A percentile compares a stretch with the other conserved stretches of the same genome.
phyloP scores from a whole-genome alignment of 2,888 invertebrate genomes.

The Ashinkailepas kermadecensis region DNA sequence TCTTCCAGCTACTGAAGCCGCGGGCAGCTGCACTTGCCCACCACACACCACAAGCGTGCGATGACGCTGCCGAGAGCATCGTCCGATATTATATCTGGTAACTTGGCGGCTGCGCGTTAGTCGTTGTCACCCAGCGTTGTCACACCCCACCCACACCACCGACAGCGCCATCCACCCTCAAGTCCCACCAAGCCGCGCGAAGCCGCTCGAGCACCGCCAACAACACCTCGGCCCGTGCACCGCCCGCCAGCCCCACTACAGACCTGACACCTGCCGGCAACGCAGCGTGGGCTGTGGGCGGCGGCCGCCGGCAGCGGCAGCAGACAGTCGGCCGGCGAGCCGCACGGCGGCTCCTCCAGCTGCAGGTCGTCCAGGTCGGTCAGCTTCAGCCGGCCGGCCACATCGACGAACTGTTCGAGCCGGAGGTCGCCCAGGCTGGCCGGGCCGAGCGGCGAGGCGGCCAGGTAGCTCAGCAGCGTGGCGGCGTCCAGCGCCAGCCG shows the following conservation, averaged over 20 bases:
- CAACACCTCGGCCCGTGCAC: too few species aligned
- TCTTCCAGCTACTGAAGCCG: too few species aligned
- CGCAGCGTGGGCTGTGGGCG: not conserved
- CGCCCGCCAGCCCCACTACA: not conserved
- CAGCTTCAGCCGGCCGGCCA: conserved; percentile 24
- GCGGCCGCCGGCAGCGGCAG: conserved; percentile 11
- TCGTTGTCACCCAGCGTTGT: too few species aligned
- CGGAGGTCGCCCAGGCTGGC: conserved; percentile 24
- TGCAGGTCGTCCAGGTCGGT: conserved; percentile 25
- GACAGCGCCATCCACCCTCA: too few species aligned
- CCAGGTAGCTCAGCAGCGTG: conserved; percentile 19
- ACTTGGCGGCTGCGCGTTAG: too few species aligned
- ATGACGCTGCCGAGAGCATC: too few species aligned
- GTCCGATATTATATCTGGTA: too few species aligned
- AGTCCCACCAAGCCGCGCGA: too few species aligned
- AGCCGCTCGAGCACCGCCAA: too few species aligned
- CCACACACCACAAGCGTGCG: too few species aligned
- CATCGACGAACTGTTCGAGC: conserved; percentile 24
- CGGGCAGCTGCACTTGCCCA: too few species aligned
- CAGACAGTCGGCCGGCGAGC: not conserved
- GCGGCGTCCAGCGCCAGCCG: conserved; percentile 24
- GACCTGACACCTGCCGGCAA: not conserved
- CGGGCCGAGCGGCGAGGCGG: conserved; percentile 21
- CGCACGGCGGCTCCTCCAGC: conserved; percentile 24
- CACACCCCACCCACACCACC: too few species aligned